Evolutionary conservation across 2,888 invertebrate genomes (phyloP), one percentile per base, ranked within the genome.

Genomic region (Nymphalis polychloros): DNA sequence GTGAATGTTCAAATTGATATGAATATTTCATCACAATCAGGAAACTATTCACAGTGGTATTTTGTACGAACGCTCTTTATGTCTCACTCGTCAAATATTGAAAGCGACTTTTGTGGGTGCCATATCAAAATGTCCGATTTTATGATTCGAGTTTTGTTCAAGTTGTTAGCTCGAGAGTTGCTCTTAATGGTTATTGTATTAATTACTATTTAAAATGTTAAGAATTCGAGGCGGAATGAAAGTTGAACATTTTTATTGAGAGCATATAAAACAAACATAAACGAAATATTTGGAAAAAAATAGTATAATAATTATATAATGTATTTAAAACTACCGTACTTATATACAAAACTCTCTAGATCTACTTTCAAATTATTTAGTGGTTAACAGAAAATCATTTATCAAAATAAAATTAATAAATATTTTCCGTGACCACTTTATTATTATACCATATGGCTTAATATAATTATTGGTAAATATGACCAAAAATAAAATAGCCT

Each of bases 401-500:
- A 73, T 59, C 66, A 23, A 52, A 23, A 57, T 50, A 20, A 50
- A 47, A 50, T 27, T 55, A 53, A 71, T 68, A 71, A 73, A 72
- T 68, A 68, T 31, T 69, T 69, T 72, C 71, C 69, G 66, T 73
- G 60, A 64, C 47, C 35, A 55, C 61, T 64, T 60, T 65, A 66
- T 50, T 41, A 23, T n/a, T 1, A 23, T 2, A 23, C 53, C 53
- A 63, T 31, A 13, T 59, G 46, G 60, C 63, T 70, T 63, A 52
- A 61, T 57, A 71, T 48, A 48, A 63, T 68, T 70, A 60, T 72
- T 72, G 72, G 69, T 63, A 66, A 69, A 70, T 68, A 57, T 60
- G 49, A 65, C 69, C 69, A 73, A 72, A 69, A 71, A 69, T 61
- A 53, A 68, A 57, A 67, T 66, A 71, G 67, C 69, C 20, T 59